Evolutionary conservation across 2,113 vertebrate genomes (phyloP), one percentile per base, ranked within the genome.

Genomic region (Prunella himalayana): DNA sequence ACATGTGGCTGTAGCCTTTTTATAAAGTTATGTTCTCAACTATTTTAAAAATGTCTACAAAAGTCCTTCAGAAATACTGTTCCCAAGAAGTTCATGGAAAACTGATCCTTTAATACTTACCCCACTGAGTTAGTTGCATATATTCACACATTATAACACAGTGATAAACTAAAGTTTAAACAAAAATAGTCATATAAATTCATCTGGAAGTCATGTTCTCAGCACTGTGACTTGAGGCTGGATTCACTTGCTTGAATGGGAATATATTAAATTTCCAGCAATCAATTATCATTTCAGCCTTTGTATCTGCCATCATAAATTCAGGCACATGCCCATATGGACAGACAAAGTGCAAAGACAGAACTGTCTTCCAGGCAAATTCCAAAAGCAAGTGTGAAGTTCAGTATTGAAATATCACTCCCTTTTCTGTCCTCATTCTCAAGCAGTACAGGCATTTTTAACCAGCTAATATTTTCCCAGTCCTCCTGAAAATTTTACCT

Each of bases 31-130:
- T 95, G 96, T 90, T 95, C 96, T 88, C 81, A 97, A 96, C 91
- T 95, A 97, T 97, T 96, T 94, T 59, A 97, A 97, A 97, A 97
- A 97, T 97, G 96, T 87, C 83, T 91, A 93, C 88, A 93, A 97
- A 97, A 93, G 92, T 83, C 90, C 72, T 93, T 94, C 92, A 89
- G 82, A 95, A 97, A 94, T 83, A 87, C 90, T 86, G 82, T 94
- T 96, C 94, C 69, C 82, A 92, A 94, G 88, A 64, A 92, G 89
- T 90, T 92, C 57, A 90, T 57, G 82, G 92, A 92, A 95, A 97
- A 79, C 25, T 56, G 88, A 93, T 83, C 93, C 85, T 93, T 92
- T 88, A 78, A 51, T 81, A 90, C 91, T 75, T 88, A 83, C 76
- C 37, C 76, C 49, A 49, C 61, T 95, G 61, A 27, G 79, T 77